Base-by-base conservation (phyloP, 2,113 vertebrate species). In the Colinus virginianus region DNA sequence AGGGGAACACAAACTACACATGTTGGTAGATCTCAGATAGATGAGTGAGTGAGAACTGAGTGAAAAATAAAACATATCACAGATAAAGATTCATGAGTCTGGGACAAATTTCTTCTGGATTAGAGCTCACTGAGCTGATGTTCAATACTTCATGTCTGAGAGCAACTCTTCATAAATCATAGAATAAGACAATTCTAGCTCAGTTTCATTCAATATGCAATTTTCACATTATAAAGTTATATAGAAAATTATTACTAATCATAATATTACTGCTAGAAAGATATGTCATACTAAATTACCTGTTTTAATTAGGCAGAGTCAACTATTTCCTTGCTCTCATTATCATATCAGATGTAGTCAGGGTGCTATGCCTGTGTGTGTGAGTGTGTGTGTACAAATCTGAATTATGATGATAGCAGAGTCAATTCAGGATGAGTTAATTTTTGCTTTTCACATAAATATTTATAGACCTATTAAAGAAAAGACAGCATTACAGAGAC, bases 291-390 rank as follows among this genome's bases (percentile, higher is more conserved):
- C 61, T 66, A 96, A 97, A 98, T 97, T 94, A 95, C 78, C 94
- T 94, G 71, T 93, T 93, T 98, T 93, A 97, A 97, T 97, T 94
- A 96, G 76, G 38, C 17, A 74, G 70, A 96, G 96, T 93, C 83
- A 97, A 89, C 74, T 84, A 76, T 59, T 94, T 84, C 56, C 63
- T 95, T 79, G n/a, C 85, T 84, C 25, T 87, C 91, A 90, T 96
- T 94, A 95, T 96, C 72, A 94, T 93, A 95, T 96, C 72, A 94
- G 90, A 87, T 80, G n/a, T 30, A 87, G 95, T 92, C 87, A 92
- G 84, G 17, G n/a, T 80, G 68, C 61, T 71, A 75, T 28, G 56
- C 43, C 51, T 43, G 51, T 87, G 36, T 64, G 15, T 62, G 38
- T 53, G 13, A 84, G 13, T 68, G 40, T 63, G 13, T 67, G 58